These are phyloP conservation scores for Heliornis fulica DNA, from an alignment of 2,113 vertebrate species.

Conservation along the genomic window DNA sequence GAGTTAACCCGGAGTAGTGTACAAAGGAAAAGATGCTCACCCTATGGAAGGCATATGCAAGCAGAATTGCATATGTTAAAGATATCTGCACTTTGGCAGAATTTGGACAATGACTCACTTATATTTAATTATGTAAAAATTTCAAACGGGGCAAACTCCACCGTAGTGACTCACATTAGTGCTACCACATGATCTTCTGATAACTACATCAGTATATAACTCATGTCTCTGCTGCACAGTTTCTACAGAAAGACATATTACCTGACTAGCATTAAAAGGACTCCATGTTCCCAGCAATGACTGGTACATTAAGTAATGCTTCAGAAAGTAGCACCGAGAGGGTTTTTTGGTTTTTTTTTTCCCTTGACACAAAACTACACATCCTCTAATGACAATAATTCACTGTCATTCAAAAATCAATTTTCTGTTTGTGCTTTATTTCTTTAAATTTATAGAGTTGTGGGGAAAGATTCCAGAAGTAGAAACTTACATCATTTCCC, in stretches of 20 bases:
- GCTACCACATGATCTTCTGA: slow-evolving; percentile 61
- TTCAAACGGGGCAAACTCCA: slow-evolving; percentile 35
- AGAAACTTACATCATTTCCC: slow-evolving; percentile 57
- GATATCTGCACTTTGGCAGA: slow-evolving; percentile 62
- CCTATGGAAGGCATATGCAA: background rate
- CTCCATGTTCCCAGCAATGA: slow-evolving; percentile 66
- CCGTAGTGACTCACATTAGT: slow-evolving; percentile 56
- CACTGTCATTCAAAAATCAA: slow-evolving; percentile 55
- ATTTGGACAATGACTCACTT: slow-evolving; percentile 66
- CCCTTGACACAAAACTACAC: slow-evolving; percentile 44
- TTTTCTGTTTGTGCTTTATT: slow-evolving; percentile 62
- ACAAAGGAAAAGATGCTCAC: background rate
- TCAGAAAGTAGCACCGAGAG: slow-evolving; percentile 50
- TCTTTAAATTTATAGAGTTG: slow-evolving; percentile 47
- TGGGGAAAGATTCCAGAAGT: slow-evolving; percentile 40
- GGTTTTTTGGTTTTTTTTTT: background rate
- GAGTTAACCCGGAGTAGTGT: background rate
- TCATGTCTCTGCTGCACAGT: slow-evolving; percentile 52
- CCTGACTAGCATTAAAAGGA: slow-evolving; percentile 66
- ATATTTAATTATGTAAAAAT: slow-evolving; percentile 64
- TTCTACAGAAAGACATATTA: slow-evolving; percentile 66
- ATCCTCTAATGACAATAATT: slow-evolving; percentile 53
- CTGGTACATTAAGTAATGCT: slow-evolving; percentile 64
- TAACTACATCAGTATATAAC: slow-evolving; percentile 73
- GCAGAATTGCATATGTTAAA: slow-evolving; percentile 22